Evolutionary conservation across 2,797 vertebrate genomes (phyloP).

Genomic region (Glossophaga mutica): DNA sequence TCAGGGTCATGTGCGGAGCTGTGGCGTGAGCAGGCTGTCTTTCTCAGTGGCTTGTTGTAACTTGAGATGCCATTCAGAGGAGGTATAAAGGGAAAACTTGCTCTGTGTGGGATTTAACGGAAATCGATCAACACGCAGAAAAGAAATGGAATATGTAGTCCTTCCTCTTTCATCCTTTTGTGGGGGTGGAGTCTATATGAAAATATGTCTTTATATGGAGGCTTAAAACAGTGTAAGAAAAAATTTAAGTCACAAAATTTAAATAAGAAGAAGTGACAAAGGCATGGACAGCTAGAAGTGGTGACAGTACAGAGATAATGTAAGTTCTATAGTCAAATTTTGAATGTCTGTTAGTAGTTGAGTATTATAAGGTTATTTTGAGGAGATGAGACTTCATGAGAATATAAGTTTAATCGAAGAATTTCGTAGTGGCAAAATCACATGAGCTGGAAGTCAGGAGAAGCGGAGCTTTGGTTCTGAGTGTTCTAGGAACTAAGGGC

Average conservation of each 20-base stretch:
- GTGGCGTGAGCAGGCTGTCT: not conserved
- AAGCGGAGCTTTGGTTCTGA: not conserved
- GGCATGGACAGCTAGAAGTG: not conserved
- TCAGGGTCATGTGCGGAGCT: not conserved
- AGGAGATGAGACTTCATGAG: not conserved
- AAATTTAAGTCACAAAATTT: conserved; percentile 19
- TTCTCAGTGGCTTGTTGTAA: not conserved
- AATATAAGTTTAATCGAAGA: not conserved
- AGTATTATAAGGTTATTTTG: conserved; percentile 14
- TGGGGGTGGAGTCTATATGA: not conserved
- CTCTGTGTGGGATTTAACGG: not conserved
- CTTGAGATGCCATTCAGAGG: not conserved
- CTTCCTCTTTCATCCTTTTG: not conserved
- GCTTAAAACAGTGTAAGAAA: not conserved
- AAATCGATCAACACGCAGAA: not conserved
- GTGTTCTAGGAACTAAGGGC: not conserved
- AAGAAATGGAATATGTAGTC: not conserved
- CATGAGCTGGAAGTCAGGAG: not conserved
- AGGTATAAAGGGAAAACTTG: not conserved
- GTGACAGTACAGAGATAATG: not conserved
- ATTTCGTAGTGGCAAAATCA: not conserved
- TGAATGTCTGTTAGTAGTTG: not conserved
- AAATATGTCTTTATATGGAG: not conserved
- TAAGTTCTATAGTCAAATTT: conserved; percentile 4
- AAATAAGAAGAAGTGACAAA: conserved; percentile 9